Conservation (phyloP, 2,888 invertebrate genomes). For the Malthinus flaveolus region DNA sequence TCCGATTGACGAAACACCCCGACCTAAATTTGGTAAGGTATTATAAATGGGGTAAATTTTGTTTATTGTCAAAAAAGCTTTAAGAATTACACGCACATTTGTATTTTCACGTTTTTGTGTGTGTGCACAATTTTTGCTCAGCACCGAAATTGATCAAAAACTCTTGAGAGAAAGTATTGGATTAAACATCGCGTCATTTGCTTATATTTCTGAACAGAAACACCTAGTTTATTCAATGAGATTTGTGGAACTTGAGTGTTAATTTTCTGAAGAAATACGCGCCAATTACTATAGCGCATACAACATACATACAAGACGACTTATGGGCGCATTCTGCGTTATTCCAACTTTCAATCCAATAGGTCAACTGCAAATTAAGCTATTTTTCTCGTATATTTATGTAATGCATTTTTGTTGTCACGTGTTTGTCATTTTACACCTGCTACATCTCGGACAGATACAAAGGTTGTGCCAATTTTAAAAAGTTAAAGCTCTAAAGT, state of each 20-base stretch:
- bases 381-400: background rate
- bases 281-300: too few relatives aligned
- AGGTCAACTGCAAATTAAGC: background rate
- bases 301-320: too few relatives aligned
- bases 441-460: too few relatives aligned
- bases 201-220: too few relatives aligned
- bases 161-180: too few relatives aligned
- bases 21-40: conserved; percentile 51
- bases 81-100: conserved; percentile 15
- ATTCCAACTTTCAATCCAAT: background rate
- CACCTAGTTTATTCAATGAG: too few relatives aligned
- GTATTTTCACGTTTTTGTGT: conserved; percentile 12
- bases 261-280: too few relatives aligned
- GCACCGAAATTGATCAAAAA: too few relatives aligned
- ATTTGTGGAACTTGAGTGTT: too few relatives aligned
- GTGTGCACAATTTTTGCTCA: conserved; percentile 13
- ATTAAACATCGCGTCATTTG: too few relatives aligned
- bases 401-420: conserved; percentile 3
- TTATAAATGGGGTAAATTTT: conserved; percentile 13
- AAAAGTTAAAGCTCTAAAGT: too few relatives aligned
- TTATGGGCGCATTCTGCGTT: background rate
- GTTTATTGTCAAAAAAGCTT: conserved; percentile 4
- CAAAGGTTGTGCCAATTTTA: too few relatives aligned
- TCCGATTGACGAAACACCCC: conserved; percentile 45
- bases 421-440: background rate